These are phyloP conservation scores for Eupithecia dodoneata DNA, from an alignment of 2,888 invertebrate genomes.

Conservation along the genomic window DNA sequence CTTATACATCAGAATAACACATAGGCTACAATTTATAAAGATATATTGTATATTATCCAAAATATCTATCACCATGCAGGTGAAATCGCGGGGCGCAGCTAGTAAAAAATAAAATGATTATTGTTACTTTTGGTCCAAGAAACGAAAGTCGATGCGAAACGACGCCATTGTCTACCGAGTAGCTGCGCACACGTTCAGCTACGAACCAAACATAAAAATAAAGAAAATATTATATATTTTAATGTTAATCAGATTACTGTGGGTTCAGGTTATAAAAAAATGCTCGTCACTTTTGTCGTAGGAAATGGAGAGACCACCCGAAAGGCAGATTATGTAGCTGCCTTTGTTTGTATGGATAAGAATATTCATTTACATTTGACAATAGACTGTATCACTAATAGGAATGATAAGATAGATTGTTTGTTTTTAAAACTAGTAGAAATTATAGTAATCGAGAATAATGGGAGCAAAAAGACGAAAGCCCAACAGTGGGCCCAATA, in stretches of 20 bases:
- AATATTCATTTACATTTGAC: slow-evolving; percentile 44
- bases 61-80: no score
- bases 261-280: slow-evolving; percentile 45
- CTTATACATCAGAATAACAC: no score
- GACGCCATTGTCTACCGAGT: no score
- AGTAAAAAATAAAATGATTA: no score
- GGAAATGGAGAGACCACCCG: slow-evolving; percentile 63
- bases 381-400: slow-evolving; percentile 34
- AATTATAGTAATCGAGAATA: not conserved
- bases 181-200: not conserved
- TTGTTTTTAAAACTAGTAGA: slow-evolving; percentile 1
- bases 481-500: no score
- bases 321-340: slow-evolving; percentile 44
- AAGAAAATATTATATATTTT: slow-evolving; percentile 54
- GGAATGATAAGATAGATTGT: slow-evolving; percentile 13
- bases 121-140: no score
- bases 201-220: not conserved
- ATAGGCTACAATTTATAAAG: no score
- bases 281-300: slow-evolving; percentile 56
- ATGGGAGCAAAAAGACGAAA: not conserved
- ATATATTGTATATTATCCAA: no score
- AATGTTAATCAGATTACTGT: slow-evolving; percentile 65
- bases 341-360: slow-evolving; percentile 52
- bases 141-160: no score
- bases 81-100: no score